These are phyloP conservation scores for Stichopus chloronotus DNA, from an alignment of 35 echinoderm and acorn worm species.

Conservation along the genomic window DNA sequence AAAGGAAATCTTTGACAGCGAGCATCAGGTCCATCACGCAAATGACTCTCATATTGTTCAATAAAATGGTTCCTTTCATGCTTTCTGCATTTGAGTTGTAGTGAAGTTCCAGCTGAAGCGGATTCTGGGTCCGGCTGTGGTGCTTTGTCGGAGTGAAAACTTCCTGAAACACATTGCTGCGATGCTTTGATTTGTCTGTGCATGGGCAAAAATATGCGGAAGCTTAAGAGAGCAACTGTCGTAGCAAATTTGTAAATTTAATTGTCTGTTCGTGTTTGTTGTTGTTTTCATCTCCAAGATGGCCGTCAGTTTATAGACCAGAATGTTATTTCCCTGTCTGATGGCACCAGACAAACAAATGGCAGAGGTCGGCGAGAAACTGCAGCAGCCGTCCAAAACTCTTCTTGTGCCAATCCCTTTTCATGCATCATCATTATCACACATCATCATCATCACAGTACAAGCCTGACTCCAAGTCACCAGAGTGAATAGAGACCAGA, in stretches of 20 bases:
- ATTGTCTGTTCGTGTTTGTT: not conserved
- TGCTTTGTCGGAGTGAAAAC: conserved; percentile 89
- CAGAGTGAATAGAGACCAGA: too few relatives aligned
- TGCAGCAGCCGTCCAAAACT: too few relatives aligned
- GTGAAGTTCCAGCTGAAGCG: conserved; percentile 95
- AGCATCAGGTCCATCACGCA: conserved; percentile 87
- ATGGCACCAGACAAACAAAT: too few relatives aligned
- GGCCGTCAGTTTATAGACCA: too few relatives aligned
- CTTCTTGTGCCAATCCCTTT: too few relatives aligned
- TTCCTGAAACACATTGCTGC: conserved; percentile 85
- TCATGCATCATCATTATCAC: too few relatives aligned
- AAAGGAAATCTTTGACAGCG: conserved; percentile 91
- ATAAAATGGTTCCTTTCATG: conserved; percentile 79
- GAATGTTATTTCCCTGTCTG: too few relatives aligned
- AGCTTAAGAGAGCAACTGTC: not conserved
- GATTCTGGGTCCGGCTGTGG: conserved; percentile 82
- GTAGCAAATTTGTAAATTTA: too few relatives aligned
- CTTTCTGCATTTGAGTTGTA: conserved; percentile 65
- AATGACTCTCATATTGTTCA: conserved; percentile 98
- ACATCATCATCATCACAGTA: too few relatives aligned
- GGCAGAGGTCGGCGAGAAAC: too few relatives aligned
- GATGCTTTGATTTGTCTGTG: not conserved
- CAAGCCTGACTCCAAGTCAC: too few relatives aligned
- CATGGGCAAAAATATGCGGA: not conserved
- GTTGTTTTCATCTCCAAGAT: not conserved